Base-by-base conservation (phyloP, 2,797 vertebrate species). In the Eptatretus atami region DNA sequence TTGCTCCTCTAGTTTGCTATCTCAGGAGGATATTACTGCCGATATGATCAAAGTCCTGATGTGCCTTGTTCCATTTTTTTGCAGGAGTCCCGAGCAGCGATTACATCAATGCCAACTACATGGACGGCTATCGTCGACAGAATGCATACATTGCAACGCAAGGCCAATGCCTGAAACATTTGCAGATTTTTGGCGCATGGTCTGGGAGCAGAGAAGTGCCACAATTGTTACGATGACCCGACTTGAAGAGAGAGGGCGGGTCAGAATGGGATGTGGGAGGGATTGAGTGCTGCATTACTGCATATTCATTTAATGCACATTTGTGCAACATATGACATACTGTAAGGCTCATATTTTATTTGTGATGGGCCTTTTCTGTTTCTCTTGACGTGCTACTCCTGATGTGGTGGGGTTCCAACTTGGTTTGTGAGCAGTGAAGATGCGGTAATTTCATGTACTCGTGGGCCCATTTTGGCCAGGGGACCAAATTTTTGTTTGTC, bases 221-320 rank as follows among this genome's bases (percentile, higher is more conserved):
- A 92, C 83, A 2, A 79, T 95, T 10, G 75, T 93, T 65, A 96
- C 94, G 87, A 94, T 96, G 86, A 96, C 90, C 10, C 78, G 81
- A 63, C 76, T 96, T 52, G 87, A 96, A 69, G 87, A 96, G 72
- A 93, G 90, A 70, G 86, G 84, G 63, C 77, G 86, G 78, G 90
- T 96, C 71, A 77, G 77, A 12, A 25, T 3, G 57, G 57, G 57
- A 44, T 44, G 31, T 44, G 31, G 31, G 31, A 44, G 31, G 31
- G 31, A 44, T 44, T 44, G 31, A 44, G 31, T 44, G 31, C 31
- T 44, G 2, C 31, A 44, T 44, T 44, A 44, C 31, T 44, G 31
- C 31, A 44, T 44, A 44, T 44, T 2, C 6, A 44, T 44, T 44
- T 44, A 44, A 44, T 44, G 31, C 6, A 44, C 31, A 44, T 44